phyloP scores from a whole-genome alignment of 2,888 invertebrate genomes.

The Biston betularia region DNA sequence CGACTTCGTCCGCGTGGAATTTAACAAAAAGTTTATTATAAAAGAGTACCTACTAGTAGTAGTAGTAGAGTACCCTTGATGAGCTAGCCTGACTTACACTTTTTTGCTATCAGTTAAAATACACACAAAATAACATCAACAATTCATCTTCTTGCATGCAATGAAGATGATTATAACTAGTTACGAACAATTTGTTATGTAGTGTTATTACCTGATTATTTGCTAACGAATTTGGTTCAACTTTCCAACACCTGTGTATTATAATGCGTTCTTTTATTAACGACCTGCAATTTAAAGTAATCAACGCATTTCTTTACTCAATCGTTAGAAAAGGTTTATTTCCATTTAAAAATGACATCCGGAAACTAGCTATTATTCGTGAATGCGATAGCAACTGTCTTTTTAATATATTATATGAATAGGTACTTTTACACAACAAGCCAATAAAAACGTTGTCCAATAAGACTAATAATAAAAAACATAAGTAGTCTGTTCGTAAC shows the following conservation, averaged over 20 bases:
- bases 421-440: too few species aligned
- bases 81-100: too few species aligned
- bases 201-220: slow-evolving; percentile 18
- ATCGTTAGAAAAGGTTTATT: slow-evolving; percentile 50
- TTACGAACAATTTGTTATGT: slow-evolving; percentile 7
- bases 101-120: neutral
- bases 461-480: too few species aligned
- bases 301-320: slow-evolving; percentile 54
- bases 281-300: slow-evolving; percentile 52
- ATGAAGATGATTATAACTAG: slow-evolving; percentile 15
- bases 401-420: too few species aligned
- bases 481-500: too few species aligned
- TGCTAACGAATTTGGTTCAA: slow-evolving; percentile 31
- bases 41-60: too few species aligned
- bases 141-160: slow-evolving; percentile 18
- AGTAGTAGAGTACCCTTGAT: too few species aligned
- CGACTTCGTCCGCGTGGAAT: too few species aligned
- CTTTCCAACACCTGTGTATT: slow-evolving; percentile 44
- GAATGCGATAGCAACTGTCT: too few species aligned
- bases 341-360: slow-evolving; percentile 39
- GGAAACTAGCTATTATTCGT: neutral
- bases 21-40: too few species aligned
- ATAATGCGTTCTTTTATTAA: slow-evolving; percentile 38
- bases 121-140: slow-evolving; percentile 1
- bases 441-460: too few species aligned